Percentiles rank a stretch among this genome's conserved stretches.
Conservation (phyloP, 2,113 vertebrate genomes). For the Balaenoptera acutorostrata region DNA sequence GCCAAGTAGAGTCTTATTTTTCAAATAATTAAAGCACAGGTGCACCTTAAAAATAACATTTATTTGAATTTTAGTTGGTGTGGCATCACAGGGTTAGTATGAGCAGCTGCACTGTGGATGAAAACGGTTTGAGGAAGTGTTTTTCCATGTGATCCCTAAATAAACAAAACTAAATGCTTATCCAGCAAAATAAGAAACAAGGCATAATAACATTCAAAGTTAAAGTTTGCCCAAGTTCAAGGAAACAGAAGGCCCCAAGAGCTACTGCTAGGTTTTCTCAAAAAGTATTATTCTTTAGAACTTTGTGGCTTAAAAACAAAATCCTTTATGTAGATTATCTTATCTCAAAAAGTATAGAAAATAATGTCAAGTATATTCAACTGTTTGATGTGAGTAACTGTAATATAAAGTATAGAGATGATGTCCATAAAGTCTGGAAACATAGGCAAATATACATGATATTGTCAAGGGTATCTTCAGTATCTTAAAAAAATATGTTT, state of each 20-base stretch:
- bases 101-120: slow-evolving; percentile 70
- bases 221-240: slow-evolving; percentile 19
- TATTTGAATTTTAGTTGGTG: slow-evolving; percentile 47
- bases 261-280: slow-evolving; percentile 39
- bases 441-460: neutral
- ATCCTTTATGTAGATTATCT: neutral
- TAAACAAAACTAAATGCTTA: slow-evolving; percentile 41
- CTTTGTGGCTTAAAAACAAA: slow-evolving; percentile 42
- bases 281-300: neutral
- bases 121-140: neutral
- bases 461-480: neutral
- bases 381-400: neutral
- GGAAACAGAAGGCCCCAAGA: slow-evolving; percentile 17
- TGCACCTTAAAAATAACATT: slow-evolving; percentile 53
- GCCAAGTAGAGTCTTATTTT: slow-evolving; percentile 50
- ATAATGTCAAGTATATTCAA: neutral
- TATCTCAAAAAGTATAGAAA: slow-evolving; percentile 10
- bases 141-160: slow-evolving; percentile 50
- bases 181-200: slow-evolving; percentile 32
- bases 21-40: slow-evolving; percentile 51
- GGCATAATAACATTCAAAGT: neutral
- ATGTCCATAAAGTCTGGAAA: slow-evolving; percentile 6
- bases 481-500: neutral
- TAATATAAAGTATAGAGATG: neutral
- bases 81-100: slow-evolving; percentile 80